Conservation (phyloP, 2,113 vertebrate species). For the Choloepus hoffmanni region DNA sequence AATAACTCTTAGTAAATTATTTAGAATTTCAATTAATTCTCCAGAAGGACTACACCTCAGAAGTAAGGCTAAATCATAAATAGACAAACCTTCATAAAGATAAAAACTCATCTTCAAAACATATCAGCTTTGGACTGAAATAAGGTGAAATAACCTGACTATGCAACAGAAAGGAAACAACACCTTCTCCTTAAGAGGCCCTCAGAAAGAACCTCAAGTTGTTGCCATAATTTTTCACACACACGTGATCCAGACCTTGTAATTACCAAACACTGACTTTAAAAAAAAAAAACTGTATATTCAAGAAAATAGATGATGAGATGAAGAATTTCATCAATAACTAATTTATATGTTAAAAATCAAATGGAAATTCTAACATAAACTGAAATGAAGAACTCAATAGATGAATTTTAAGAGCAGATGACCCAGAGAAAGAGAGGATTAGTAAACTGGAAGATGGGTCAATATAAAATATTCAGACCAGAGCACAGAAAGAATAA, state of each 20-base stretch:
- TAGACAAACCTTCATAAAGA: not conserved
- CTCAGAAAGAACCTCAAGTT: not conserved
- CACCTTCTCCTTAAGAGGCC: not conserved
- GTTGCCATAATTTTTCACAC: not conserved
- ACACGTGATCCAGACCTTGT: not conserved
- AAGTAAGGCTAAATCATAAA: not conserved
- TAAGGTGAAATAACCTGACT: not conserved
- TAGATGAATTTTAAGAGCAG: not conserved
- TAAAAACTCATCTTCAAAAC: not conserved
- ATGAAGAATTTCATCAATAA: not conserved
- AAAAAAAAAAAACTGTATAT: not conserved
- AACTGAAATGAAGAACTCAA: not conserved
- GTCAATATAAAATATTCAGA: not conserved
- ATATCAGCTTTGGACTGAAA: not conserved
- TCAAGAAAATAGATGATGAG: slow-evolving; percentile 24
- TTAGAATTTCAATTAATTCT: not conserved
- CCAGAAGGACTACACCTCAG: not conserved
- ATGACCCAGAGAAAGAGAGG: not conserved
- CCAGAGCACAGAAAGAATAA: not conserved
- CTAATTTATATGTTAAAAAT: not conserved
- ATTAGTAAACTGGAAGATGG: not conserved
- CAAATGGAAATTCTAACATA: not conserved
- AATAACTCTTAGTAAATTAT: not conserved
- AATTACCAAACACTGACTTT: not conserved
- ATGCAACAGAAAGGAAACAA: not conserved